Base-by-base conservation (phyloP, 2,888 invertebrate species). In the Antheraea assamensis region DNA sequence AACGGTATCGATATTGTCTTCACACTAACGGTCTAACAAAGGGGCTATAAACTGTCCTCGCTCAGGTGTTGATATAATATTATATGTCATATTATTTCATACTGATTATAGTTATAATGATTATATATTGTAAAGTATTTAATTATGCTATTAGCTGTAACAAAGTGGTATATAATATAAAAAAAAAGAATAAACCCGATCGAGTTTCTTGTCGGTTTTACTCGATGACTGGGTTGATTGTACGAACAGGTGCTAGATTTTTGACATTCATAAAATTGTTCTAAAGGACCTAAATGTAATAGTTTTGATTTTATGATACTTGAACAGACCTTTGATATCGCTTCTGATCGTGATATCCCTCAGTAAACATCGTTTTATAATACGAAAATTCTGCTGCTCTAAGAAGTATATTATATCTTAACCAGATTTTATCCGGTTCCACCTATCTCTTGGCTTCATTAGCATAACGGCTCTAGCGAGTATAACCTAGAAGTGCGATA, bases 401-500 rank as follows among this genome's bases (percentile, higher is more conserved):
- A 55, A 21, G 55, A 55, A n/a, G n/a, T 21, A n/a, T n/a, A 21
- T 55, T 8, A 27, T 61, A 61, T 61, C 61, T 27, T 61, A 61
- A 27, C 24, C 61, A 61, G 27, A 15, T 61, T 61, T 61, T 61
- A 61, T 61, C 61, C 10, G 61, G 27, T 24, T 27, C 15, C 61
- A 61, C 24, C 15, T 61, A 61, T 27, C 61, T 61, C 61, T 61
- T 61, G 61, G 24, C 27, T 61, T 61, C 61, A 61, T 61, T 61
- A 27, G 13, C 61, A 61, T 61, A 61, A 61, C 61, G 61, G 61
- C 61, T 61, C 58, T 61, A 61, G 24, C 61, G 61, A 27, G 61
- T 61, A 27, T 61, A 17, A 24, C 27, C 27, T 61, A 61, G 24
- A 15, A 61, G 15, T 61, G 27, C 61, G 13, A 27, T 24, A 15